These are phyloP conservation scores for Brachymystax lenok DNA, from an alignment of 2,797 vertebrate species.

Conservation along the genomic window DNA sequence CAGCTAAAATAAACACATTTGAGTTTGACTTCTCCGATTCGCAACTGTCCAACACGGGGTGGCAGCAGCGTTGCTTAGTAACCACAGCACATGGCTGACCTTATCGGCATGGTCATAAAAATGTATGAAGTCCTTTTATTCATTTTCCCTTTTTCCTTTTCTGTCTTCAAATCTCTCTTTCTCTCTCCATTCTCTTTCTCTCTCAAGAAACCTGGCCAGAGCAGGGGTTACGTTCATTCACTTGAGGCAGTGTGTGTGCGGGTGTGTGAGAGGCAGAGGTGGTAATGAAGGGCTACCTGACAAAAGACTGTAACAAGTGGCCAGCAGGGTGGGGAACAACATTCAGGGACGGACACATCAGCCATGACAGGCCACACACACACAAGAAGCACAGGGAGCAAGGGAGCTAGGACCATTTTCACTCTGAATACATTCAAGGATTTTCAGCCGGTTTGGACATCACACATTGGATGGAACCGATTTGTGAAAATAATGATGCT, in stretches of 20 bases:
- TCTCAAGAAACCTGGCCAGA: background rate
- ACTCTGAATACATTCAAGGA: constrained; percentile 5
- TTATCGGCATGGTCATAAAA: constrained; percentile 78
- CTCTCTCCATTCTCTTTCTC: constrained; percentile 7
- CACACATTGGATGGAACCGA: background rate
- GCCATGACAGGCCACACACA: constrained; percentile 29
- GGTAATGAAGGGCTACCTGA: constrained; percentile 65
- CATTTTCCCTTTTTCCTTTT: constrained; percentile 58
- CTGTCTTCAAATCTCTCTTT: constrained; percentile 7
- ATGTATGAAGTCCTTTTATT: constrained; percentile 80
- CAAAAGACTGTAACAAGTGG: constrained; percentile 58
- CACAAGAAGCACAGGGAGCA: constrained; percentile 7
- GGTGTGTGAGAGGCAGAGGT: constrained; percentile 37
- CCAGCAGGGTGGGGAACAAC: constrained; percentile 30
- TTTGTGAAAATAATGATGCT: background rate
- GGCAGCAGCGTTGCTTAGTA: constrained; percentile 80
- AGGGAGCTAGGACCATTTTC: constrained; percentile 21
- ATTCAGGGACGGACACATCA: constrained; percentile 49
- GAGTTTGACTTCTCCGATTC: constrained; percentile 67
- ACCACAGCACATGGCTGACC: constrained; percentile 79
- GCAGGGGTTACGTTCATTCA: background rate
- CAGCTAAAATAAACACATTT: constrained; percentile 59
- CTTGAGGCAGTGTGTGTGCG: background rate
- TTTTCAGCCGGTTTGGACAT: constrained; percentile 1
- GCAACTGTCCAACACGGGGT: constrained; percentile 72